phyloP scores from a whole-genome alignment of 2,888 invertebrate species.

The Cantharis nigra region DNA sequence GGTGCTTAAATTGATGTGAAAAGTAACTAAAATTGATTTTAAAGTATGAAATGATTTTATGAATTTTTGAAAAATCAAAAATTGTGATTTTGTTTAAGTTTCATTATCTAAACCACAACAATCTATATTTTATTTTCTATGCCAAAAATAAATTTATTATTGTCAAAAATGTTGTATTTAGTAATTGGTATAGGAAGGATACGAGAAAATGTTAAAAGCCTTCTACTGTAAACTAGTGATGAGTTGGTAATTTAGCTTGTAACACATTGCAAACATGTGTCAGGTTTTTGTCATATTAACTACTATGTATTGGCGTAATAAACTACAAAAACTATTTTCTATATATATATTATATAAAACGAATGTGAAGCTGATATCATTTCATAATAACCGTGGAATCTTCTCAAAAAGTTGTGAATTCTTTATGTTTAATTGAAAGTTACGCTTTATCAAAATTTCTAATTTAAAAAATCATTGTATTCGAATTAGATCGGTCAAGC shows the following conservation, averaged over 20 bases:
- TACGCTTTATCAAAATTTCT: background rate
- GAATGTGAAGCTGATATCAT: background rate
- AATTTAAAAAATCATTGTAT: background rate
- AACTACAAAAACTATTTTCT: background rate
- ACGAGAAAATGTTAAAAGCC: background rate
- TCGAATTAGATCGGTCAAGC: background rate
- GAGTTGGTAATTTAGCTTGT: background rate
- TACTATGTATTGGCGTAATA: background rate
- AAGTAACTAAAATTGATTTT: too few relatives aligned
- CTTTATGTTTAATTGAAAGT: background rate
- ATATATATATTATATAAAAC: background rate
- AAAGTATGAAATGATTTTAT: too few relatives aligned
- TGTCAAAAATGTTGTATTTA: background rate
- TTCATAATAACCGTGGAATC: background rate
- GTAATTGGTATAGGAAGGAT: background rate
- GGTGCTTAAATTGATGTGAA: too few relatives aligned
- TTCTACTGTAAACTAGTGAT: background rate
- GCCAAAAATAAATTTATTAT: background rate
- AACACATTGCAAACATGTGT: background rate
- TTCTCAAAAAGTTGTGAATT: background rate
- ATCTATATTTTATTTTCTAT: background rate
- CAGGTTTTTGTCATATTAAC: background rate
- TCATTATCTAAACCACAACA: background rate
- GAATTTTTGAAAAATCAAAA: too few relatives aligned
- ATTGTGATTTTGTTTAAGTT: background rate